Evolutionary conservation across 2,888 invertebrate genomes (phyloP).

Genomic region (Ctena decussata): DNA sequence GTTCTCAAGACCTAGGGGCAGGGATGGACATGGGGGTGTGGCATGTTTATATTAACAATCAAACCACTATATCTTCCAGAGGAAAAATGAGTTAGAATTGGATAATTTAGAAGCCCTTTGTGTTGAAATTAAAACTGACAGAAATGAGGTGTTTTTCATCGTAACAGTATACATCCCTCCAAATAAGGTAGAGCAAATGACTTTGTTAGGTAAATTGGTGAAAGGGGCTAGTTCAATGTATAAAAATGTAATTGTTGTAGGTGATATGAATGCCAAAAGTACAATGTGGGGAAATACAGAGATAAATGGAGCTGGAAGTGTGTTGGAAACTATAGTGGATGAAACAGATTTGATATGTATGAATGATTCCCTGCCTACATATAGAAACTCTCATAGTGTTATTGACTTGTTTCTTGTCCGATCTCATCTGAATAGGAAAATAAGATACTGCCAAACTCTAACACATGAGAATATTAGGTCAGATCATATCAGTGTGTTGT

Average conservation of each 20-base stretch:
- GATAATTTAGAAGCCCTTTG: too few species aligned
- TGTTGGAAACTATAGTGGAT: constrained; percentile 1
- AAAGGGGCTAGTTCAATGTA: background rate
- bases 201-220: background rate
- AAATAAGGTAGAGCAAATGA: constrained; percentile 12
- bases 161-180: background rate
- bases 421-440: background rate
- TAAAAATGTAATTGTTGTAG: background rate
- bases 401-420: constrained; percentile 17
- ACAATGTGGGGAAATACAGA: too few species aligned
- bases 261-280: constrained; percentile 33
- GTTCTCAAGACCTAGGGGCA: too few species aligned
- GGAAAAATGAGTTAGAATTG: too few species aligned
- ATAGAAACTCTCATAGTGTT: constrained; percentile 23
- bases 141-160: too few species aligned
- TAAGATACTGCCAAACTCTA: constrained; percentile 22
- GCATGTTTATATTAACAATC: too few species aligned
- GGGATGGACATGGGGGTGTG: too few species aligned
- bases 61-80: too few species aligned
- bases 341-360: background rate
- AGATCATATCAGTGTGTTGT: constrained; percentile 9
- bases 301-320: constrained; percentile 2
- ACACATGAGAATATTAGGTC: constrained; percentile 19
- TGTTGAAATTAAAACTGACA: too few species aligned
- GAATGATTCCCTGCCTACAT: background rate